phyloP scores from a whole-genome alignment of 2,113 vertebrate species.

The Toxostoma redivivum region DNA sequence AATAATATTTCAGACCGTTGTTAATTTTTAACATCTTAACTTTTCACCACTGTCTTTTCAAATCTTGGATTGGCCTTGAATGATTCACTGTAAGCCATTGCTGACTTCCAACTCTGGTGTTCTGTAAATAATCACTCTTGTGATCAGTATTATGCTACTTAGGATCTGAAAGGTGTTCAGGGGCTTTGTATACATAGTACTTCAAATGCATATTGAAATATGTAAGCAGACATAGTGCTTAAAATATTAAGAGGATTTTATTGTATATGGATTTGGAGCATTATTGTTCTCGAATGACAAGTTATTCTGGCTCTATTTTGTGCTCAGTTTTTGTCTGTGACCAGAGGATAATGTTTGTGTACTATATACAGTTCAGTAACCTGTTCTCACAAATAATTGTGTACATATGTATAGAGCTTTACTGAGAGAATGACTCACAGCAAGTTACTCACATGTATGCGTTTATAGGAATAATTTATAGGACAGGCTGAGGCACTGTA shows the following conservation, averaged over 20 bases:
- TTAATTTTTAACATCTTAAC: background rate
- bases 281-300: background rate
- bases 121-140: background rate
- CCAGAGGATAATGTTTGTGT: background rate
- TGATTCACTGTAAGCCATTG: background rate
- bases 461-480: background rate
- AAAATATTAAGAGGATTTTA: slow-evolving; percentile 37
- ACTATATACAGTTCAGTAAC: background rate
- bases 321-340: background rate
- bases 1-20: background rate
- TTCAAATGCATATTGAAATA: background rate
- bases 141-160: background rate
- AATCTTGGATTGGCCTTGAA: background rate
- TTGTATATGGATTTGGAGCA: background rate
- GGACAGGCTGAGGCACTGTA: background rate
- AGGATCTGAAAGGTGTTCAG: background rate
- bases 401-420: background rate
- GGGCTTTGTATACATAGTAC: background rate
- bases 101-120: background rate
- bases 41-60: background rate
- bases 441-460: background rate
- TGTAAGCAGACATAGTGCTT: background rate
- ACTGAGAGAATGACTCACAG: background rate
- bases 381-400: background rate
- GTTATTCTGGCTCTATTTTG: background rate